A percentile compares a stretch with the other conserved stretches of the same genome.
Conservation (phyloP, 2,113 vertebrate genomes). For the Ameiurus melas region DNA sequence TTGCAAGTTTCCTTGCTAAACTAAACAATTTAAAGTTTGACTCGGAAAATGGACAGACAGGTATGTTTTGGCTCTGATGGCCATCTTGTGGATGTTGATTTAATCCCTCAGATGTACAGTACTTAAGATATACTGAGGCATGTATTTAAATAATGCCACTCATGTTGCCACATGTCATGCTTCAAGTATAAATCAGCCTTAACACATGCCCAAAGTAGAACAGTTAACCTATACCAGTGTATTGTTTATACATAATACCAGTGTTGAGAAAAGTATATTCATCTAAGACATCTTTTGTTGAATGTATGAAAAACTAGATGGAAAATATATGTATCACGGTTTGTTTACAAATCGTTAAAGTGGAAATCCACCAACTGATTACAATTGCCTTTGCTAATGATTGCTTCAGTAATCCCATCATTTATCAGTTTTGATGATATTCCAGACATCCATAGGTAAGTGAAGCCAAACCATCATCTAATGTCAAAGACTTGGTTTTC, state of each 20-base stretch:
- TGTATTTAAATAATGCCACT: background rate
- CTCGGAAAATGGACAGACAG: background rate
- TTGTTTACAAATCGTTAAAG: background rate
- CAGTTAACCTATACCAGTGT: background rate
- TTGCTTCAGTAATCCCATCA: background rate
- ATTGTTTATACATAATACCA: background rate
- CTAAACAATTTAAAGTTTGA: background rate
- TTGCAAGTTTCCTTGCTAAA: background rate
- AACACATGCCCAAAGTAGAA: background rate
- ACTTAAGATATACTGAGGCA: background rate
- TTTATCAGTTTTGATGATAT: background rate
- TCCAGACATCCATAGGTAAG: background rate
- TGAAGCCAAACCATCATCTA: background rate
- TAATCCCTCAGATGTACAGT: background rate
- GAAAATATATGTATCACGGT: background rate
- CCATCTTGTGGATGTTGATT: background rate
- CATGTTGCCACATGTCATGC: background rate
- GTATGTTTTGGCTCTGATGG: background rate
- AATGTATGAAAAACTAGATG: background rate
- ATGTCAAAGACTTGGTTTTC: background rate
- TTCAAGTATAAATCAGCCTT: background rate
- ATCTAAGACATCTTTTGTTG: background rate
- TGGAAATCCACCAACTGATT: background rate
- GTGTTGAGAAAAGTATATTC: background rate
- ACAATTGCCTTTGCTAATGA: background rate